These are phyloP conservation scores for Ondatra zibethicus DNA, from an alignment of 2,113 vertebrate species.

Conservation along the genomic window DNA sequence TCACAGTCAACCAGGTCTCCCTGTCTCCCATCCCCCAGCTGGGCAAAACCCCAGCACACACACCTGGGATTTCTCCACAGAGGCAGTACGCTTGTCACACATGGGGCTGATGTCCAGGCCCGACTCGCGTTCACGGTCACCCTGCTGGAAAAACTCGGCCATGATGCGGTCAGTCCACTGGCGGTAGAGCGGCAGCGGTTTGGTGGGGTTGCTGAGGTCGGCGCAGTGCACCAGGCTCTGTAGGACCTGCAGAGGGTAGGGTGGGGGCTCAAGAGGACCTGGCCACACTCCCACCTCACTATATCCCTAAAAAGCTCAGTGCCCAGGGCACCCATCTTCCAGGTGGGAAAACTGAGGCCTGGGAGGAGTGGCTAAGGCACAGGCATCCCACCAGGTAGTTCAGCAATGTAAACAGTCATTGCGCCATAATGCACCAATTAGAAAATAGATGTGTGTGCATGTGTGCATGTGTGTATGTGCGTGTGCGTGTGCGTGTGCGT, in stretches of 20 bases:
- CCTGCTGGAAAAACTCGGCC: not conserved
- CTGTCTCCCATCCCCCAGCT: not conserved
- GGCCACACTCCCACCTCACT: not conserved
- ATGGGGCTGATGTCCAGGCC: not conserved
- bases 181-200: slow-evolving; percentile 91
- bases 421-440: not conserved
- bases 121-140: not conserved
- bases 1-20: not conserved
- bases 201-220: slow-evolving; percentile 95
- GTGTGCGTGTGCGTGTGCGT: too few species aligned
- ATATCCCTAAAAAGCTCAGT: not conserved
- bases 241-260: slow-evolving; percentile 86
- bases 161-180: slow-evolving; percentile 95
- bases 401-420: fast-evolving
- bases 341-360: not conserved
- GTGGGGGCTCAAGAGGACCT: not conserved
- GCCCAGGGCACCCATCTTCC: not conserved
- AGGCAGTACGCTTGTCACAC: not conserved
- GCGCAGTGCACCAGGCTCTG: slow-evolving; percentile 96
- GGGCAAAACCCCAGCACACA: fast-evolving
- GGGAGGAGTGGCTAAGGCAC: not conserved
- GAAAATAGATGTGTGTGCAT: not conserved
- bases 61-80: not conserved
- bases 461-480: too few species aligned
- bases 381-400: not conserved